phyloP scores from a whole-genome alignment of 2,888 invertebrate species.

The Hypsopygia costalis region DNA sequence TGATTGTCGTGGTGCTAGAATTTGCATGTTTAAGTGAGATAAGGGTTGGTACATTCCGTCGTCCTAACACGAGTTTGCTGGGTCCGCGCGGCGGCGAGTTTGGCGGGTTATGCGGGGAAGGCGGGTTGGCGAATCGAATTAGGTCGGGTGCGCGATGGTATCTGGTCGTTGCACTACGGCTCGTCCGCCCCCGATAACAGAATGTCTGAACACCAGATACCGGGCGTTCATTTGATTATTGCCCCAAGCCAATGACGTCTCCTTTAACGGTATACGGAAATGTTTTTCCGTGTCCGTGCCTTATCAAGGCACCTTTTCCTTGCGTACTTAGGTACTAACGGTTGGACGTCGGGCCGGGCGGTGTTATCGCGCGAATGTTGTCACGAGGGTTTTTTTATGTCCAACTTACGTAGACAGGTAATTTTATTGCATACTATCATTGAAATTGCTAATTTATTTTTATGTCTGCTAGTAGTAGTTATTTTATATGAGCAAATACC shows the following conservation, averaged over 20 bases:
- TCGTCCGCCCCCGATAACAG: slow-evolving; percentile 50
- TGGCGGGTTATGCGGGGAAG: slow-evolving; percentile 30
- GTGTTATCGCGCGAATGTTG: slow-evolving; percentile 17
- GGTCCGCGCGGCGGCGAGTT: slow-evolving; percentile 32
- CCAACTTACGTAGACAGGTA: not conserved
- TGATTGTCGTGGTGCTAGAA: slow-evolving; percentile 55
- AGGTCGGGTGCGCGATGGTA: slow-evolving; percentile 66
- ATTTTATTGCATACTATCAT: too few relatives aligned
- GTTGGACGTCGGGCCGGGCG: slow-evolving; percentile 14
- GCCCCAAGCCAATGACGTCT: slow-evolving; percentile 52
- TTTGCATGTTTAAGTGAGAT: slow-evolving; percentile 69
- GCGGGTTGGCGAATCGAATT: slow-evolving; percentile 60
- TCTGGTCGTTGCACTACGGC: slow-evolving; percentile 49
- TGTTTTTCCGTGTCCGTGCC: slow-evolving; percentile 54
- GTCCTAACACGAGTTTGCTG: slow-evolving; percentile 39
- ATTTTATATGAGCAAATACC: too few relatives aligned
- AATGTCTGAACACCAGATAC: slow-evolving; percentile 54
- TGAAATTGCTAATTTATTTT: too few relatives aligned
- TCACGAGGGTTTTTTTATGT: slow-evolving; percentile 26
- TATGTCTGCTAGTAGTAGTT: too few relatives aligned
- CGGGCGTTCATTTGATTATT: slow-evolving; percentile 64
- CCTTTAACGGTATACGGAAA: slow-evolving; percentile 48
- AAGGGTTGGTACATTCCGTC: slow-evolving; percentile 55
- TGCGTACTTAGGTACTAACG: slow-evolving; percentile 39
- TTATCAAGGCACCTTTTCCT: slow-evolving; percentile 44